Percentiles rank a stretch among this genome's conserved stretches.
phyloP scores from a whole-genome alignment of 2,888 invertebrate species.

The Caenorhabditis virilis region DNA sequence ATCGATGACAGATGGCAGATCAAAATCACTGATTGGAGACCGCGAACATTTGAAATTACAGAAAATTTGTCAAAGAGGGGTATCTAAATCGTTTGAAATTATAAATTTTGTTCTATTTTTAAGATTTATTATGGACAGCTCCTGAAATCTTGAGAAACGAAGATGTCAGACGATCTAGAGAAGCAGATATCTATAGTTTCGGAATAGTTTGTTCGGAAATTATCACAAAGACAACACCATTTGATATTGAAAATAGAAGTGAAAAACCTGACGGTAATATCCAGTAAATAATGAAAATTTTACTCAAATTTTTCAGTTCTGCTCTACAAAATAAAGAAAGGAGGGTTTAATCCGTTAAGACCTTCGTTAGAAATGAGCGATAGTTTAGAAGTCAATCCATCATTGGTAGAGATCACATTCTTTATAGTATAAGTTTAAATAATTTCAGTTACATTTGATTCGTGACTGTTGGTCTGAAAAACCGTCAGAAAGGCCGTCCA shows the following conservation, averaged over 20 bases:
- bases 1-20: slow-evolving; percentile 62
- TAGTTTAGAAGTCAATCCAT: slow-evolving; percentile 37
- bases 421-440: too few relatives aligned
- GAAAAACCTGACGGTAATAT: slow-evolving; percentile 28
- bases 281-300: background rate
- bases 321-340: slow-evolving; percentile 62
- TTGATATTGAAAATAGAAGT: slow-evolving; percentile 38
- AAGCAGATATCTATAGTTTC: slow-evolving; percentile 43
- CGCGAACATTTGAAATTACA: slow-evolving; percentile 54
- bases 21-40: slow-evolving; percentile 56
- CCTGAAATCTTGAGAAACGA: slow-evolving; percentile 41
- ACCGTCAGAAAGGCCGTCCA: slow-evolving; percentile 32
- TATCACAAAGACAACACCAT: slow-evolving; percentile 45
- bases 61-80: slow-evolving; percentile 2
- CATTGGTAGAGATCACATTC: too few relatives aligned
- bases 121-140: slow-evolving; percentile 34
- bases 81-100: background rate
- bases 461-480: slow-evolving; percentile 37
- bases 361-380: slow-evolving; percentile 45
- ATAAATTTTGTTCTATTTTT: slow-evolving; percentile 2
- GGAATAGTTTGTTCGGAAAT: slow-evolving; percentile 54
- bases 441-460: slow-evolving; percentile 30
- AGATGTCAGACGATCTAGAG: slow-evolving; percentile 15
- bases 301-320: slow-evolving; percentile 52
- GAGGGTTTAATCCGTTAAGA: slow-evolving; percentile 51